phyloP scores from a whole-genome alignment of 1,140 invertebrate genomes.

The Euschistus heros region DNA sequence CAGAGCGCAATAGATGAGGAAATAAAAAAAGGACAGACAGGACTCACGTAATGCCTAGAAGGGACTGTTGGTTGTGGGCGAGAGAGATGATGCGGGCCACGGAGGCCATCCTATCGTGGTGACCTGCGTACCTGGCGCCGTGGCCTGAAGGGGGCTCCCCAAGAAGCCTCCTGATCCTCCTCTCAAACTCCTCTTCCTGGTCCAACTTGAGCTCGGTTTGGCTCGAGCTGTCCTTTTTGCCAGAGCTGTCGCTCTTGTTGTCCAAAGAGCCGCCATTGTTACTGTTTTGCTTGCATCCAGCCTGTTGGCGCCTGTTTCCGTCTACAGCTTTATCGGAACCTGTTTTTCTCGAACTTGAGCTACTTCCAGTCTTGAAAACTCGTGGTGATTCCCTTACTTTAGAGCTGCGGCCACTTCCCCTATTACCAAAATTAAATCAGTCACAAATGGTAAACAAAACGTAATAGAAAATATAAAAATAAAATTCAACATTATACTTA shows the following conservation, averaged over 20 bases:
- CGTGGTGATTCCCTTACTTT: slow-evolving; percentile 23
- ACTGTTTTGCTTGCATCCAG: slow-evolving; percentile 34
- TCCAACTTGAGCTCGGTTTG: slow-evolving; percentile 43
- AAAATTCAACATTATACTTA: no score
- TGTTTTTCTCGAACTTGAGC: slow-evolving; percentile 24
- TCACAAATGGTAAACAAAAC: no score
- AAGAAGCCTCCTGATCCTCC: slow-evolving; percentile 54
- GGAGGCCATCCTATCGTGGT: not conserved
- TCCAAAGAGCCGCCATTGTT: slow-evolving; percentile 29
- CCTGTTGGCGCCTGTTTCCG: slow-evolving; percentile 33
- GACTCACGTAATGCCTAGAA: slow-evolving; percentile 22
- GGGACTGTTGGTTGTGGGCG: slow-evolving; percentile 26
- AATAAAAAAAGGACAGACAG: not conserved
- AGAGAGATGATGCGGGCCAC: slow-evolving; percentile 26
- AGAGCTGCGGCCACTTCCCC: slow-evolving; percentile 25
- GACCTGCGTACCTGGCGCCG: not conserved
- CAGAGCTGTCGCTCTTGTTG: slow-evolving; percentile 31
- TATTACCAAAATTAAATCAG: not conserved
- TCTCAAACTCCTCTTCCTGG: slow-evolving; percentile 27
- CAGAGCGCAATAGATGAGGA: not conserved
- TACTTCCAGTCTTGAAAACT: slow-evolving; percentile 21
- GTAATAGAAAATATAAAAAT: no score
- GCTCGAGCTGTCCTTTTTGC: slow-evolving; percentile 48
- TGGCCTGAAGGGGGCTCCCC: slow-evolving; percentile 39
- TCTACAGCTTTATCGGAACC: slow-evolving; percentile 18